A percentile compares a stretch with the other conserved stretches of the same genome.
Evolutionary conservation across 2,113 vertebrate genomes (phyloP).

Genomic region (Tychaedon coryphoeus): DNA sequence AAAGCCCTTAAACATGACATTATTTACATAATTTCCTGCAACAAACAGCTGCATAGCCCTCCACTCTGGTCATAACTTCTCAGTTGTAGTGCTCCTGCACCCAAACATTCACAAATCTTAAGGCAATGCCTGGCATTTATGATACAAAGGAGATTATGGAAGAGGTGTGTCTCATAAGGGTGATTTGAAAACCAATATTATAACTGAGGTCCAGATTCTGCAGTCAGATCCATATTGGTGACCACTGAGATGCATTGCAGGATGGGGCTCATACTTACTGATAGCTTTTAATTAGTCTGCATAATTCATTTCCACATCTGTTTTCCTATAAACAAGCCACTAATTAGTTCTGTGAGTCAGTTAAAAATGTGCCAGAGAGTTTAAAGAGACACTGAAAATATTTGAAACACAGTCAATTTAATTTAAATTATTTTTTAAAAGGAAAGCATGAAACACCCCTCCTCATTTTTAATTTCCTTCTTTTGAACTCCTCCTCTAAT

Average conservation of each 20-base stretch:
- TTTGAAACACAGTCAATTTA: constrained; percentile 2
- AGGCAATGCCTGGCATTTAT: constrained; percentile 28
- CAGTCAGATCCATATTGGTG: not conserved
- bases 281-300: constrained; percentile 51
- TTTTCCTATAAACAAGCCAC: constrained; percentile 50
- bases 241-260: not conserved
- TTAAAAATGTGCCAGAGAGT: constrained; percentile 44
- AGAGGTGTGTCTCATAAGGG: constrained; percentile 6
- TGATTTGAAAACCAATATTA: not conserved
- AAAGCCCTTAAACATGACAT: constrained; percentile 63
- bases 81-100: not conserved
- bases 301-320: constrained; percentile 56
- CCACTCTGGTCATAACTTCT: constrained; percentile 13
- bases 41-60: constrained; percentile 63
- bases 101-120: constrained; percentile 66
- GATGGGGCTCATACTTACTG: not conserved
- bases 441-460: not conserved
- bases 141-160: constrained; percentile 14
- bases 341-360: constrained; percentile 58
- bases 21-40: constrained; percentile 62
- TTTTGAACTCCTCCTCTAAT: not conserved
- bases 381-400: constrained; percentile 34
- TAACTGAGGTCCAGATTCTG: not conserved
- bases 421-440: constrained; percentile 16
- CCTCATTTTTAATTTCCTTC: not conserved